Conservation (phyloP, 1,140 invertebrate genomes). For the Drosophila novamexicana region DNA sequence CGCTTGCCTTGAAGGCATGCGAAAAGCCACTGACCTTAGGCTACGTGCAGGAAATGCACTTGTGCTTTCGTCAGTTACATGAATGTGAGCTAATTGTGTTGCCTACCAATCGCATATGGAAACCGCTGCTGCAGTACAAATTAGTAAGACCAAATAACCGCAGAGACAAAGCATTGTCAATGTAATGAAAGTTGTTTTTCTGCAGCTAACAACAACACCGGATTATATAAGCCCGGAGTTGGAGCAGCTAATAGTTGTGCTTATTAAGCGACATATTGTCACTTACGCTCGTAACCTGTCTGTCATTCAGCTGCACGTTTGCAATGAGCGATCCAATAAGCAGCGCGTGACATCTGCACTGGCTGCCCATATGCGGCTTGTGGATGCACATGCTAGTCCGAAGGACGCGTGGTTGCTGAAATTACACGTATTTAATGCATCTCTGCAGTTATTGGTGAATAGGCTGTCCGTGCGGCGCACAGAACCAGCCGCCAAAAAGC, state of each 20-base stretch:
- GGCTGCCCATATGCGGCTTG: slow-evolving; percentile 29
- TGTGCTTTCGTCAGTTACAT: slow-evolving; percentile 35
- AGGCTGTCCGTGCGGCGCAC: slow-evolving; percentile 17
- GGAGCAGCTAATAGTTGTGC: slow-evolving; percentile 25
- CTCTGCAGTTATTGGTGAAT: slow-evolving; percentile 38
- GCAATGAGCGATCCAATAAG: not conserved
- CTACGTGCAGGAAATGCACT: slow-evolving; percentile 47
- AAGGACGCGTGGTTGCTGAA: slow-evolving; percentile 51
- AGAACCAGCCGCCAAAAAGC: not conserved
- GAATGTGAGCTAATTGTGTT: slow-evolving; percentile 2
- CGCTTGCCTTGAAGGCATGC: not conserved
- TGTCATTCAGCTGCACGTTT: slow-evolving; percentile 44
- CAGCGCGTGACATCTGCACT: not conserved
- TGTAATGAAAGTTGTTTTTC: not conserved
- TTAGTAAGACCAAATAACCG: slow-evolving; percentile 18
- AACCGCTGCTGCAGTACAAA: slow-evolving; percentile 46
- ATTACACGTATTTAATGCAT: slow-evolving; percentile 29
- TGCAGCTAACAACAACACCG: slow-evolving; percentile 8
- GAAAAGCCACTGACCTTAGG: not conserved
- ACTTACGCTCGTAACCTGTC: slow-evolving; percentile 36
- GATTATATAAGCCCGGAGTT: slow-evolving; percentile 36
- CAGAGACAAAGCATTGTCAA: not conserved
- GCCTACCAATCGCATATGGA: slow-evolving; percentile 58
- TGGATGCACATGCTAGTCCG: slow-evolving; percentile 15
- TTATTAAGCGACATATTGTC: slow-evolving; percentile 31